Conservation (phyloP, 2,797 vertebrate species). For the Carapus acus region DNA sequence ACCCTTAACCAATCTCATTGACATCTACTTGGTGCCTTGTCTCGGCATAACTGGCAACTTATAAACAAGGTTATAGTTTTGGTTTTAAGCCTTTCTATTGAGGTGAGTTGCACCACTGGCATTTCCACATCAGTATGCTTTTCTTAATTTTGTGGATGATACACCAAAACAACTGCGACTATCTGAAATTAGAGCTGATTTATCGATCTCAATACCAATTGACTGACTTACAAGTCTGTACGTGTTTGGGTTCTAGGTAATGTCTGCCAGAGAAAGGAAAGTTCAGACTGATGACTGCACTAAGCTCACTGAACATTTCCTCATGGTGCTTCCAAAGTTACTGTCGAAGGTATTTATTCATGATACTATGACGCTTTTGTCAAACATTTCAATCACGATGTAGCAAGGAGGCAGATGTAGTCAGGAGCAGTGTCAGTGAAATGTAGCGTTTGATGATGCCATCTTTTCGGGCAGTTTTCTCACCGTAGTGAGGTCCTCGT, state of each 20-base stretch:
- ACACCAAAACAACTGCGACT: not conserved
- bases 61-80: no score
- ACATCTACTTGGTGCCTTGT: no score
- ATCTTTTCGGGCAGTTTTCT: slow-evolving; percentile 75
- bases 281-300: slow-evolving; percentile 77
- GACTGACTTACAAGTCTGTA: not conserved
- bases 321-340: slow-evolving; percentile 78
- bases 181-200: not conserved
- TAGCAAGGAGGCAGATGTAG: no score
- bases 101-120: no score
- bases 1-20: no score
- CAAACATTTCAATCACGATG: not conserved
- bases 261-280: slow-evolving; percentile 80
- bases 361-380: fast-evolving
- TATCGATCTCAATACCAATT: not conserved
- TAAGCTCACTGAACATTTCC: slow-evolving; percentile 82
- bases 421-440: not conserved
- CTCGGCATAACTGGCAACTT: no score
- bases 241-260: slow-evolving; percentile 61
- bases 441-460: not conserved
- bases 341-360: slow-evolving; percentile 78
- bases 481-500: slow-evolving; percentile 69
- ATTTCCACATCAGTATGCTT: no score
- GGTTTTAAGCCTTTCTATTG: no score
- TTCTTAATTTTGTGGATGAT: no score